These are phyloP conservation scores for Oscheius myriophilus DNA, from an alignment of 2,888 invertebrate species.

Conservation along the genomic window DNA sequence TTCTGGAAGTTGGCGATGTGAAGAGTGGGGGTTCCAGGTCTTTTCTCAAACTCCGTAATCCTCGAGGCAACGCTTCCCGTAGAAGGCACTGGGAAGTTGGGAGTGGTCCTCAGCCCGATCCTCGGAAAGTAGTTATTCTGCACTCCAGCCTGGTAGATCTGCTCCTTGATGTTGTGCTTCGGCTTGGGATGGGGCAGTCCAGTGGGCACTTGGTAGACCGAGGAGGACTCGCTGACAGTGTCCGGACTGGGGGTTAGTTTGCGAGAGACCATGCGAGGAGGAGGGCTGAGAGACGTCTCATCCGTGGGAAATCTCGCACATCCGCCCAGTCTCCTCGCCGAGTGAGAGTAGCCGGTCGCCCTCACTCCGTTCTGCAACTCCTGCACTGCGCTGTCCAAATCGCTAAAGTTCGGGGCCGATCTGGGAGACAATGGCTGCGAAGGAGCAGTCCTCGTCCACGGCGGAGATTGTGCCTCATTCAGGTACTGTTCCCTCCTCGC, in stretches of 20 bases:
- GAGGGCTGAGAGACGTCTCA: constrained; percentile 55
- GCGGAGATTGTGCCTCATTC: constrained; percentile 38
- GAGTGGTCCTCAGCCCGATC: constrained; percentile 27
- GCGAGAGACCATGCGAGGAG: constrained; percentile 37
- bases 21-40: constrained; percentile 60
- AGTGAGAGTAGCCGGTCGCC: constrained; percentile 27
- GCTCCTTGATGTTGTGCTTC: constrained; percentile 69
- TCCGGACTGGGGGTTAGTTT: constrained; percentile 47
- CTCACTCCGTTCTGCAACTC: constrained; percentile 21
- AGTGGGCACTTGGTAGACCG: constrained; percentile 55
- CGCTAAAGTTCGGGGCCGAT: constrained; percentile 56
- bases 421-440: not conserved
- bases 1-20: constrained; percentile 35
- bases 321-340: constrained; percentile 42
- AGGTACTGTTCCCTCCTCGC: constrained; percentile 56
- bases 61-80: constrained; percentile 64
- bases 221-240: constrained; percentile 48
- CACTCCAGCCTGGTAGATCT: constrained; percentile 54
- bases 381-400: constrained; percentile 60
- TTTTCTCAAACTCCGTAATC: constrained; percentile 65
- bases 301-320: constrained; percentile 66
- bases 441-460: not conserved
- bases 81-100: constrained; percentile 66
- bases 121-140: constrained; percentile 27
- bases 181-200: constrained; percentile 69